A percentile compares a stretch with the other conserved stretches of the same genome.
Conservation (phyloP, 23 tunicate species). For the Halocynthia aurantium region DNA sequence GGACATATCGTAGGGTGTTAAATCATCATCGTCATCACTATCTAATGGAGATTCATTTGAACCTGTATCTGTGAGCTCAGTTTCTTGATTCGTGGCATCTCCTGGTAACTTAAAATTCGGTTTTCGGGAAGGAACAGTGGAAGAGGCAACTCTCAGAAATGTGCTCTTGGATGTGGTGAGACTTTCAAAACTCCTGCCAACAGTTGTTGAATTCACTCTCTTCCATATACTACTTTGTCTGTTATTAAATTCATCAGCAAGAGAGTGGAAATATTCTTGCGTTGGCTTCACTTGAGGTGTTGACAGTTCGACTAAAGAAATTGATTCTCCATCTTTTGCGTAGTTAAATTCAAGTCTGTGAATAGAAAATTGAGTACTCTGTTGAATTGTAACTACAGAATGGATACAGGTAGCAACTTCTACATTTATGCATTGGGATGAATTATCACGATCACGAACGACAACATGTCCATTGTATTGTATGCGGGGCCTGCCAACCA, state of each 20-base stretch:
- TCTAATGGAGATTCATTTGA: conserved; percentile 5
- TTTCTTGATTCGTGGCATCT: neutral
- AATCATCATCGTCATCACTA: conserved; percentile 49
- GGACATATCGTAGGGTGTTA: conserved; percentile 52
- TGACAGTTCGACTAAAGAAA: conserved; percentile 5
- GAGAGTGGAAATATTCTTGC: neutral
- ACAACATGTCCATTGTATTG: no score
- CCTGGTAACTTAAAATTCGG: neutral
- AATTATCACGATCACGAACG: no score
- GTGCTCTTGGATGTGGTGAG: conserved; percentile 21
- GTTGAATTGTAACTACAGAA: no score
- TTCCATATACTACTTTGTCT: conserved; percentile 1
- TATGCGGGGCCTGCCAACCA: no score
- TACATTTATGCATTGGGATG: no score
- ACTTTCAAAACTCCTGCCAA: neutral
- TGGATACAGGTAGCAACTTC: no score
- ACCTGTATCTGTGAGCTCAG: neutral
- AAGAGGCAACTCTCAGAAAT: conserved; percentile 7
- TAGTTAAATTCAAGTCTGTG: conserved; percentile 59
- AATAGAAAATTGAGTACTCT: neutral
- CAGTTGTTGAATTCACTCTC: neutral
- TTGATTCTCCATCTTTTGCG: conserved; percentile 24
- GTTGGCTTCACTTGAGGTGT: conserved; percentile 3
- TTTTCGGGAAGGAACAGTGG: no score
- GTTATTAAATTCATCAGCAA: conserved; percentile 13